These are phyloP conservation scores for Aphaenogaster floridana DNA, from an alignment of 1,140 invertebrate genomes.

Conservation along the genomic window DNA sequence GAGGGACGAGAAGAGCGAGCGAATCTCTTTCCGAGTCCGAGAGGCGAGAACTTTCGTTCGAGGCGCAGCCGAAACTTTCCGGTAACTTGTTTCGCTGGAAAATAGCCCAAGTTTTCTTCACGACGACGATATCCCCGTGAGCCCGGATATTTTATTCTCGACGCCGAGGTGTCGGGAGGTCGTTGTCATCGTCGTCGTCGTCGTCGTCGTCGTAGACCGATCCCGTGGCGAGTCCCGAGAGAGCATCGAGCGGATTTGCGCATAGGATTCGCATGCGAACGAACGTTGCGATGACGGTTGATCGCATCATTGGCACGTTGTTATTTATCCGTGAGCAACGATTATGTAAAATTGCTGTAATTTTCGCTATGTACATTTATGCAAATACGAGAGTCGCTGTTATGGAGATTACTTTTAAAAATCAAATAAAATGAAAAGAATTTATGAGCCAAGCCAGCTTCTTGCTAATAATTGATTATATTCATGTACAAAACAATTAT, in stretches of 20 bases:
- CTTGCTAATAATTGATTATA: too few species aligned
- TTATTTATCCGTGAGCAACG: background rate
- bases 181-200: slow-evolving; percentile 50
- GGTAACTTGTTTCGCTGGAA: slow-evolving; percentile 65
- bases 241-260: slow-evolving; percentile 20
- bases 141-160: slow-evolving; percentile 64
- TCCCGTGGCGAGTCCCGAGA: background rate
- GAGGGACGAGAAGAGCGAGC: background rate
- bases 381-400: background rate
- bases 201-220: slow-evolving; percentile 36
- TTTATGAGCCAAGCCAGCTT: too few species aligned
- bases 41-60: slow-evolving; percentile 49
- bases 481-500: too few species aligned
- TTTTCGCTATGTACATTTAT: background rate
- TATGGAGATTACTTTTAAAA: too few species aligned
- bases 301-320: background rate
- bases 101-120: slow-evolving; percentile 65
- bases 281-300: background rate
- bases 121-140: slow-evolving; percentile 60
- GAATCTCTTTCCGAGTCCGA: slow-evolving; percentile 53
- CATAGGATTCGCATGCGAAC: background rate
- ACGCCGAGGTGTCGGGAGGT: slow-evolving; percentile 74
- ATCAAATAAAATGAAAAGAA: too few species aligned
- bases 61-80: slow-evolving; percentile 51
- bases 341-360: background rate